Base-by-base conservation (phyloP, 2,888 invertebrate species). In the Cantharis flavilabris region DNA sequence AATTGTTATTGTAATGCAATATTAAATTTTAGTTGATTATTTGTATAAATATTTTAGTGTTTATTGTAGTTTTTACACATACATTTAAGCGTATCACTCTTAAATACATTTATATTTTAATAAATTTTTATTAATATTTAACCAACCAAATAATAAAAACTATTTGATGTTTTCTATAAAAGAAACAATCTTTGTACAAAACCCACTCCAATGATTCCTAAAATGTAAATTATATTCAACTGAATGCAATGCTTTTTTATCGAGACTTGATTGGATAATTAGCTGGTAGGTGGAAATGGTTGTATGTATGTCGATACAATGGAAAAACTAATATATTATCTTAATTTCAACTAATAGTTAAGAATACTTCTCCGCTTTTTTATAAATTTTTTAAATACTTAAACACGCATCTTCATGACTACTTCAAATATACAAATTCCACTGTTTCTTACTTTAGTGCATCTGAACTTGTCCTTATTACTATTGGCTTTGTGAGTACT, bases 71-170 rank as follows among this genome's bases (percentile, higher is more conserved):
- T 67, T 67, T 67, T 67, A 67, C 49, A 26, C 23, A 67, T 23
- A n/a, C 23, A 26, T 23, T 67, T 67, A 67, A 23, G 26, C 65
- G 26, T 23, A 67, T 67, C 26, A 26, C 26, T 23, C 65, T 23
- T 67, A 23, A 26, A 67, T 23, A 67, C 65, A 67, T 67, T 67
- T 67, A 67, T 67, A 67, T 67, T 67, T 67, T 67, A 67, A 67
- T 67, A 67, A 67, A 67, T 67, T 67, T 67, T 67, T 67, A 67
- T 26, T 26, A n/a, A 67, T 67, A 67, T 64, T 20, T 64, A 64
- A 18, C 64, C 49, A 49, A 49, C 49, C 49, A 49, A 49, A 49
- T 49, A 49, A 49, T 49, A 49, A 49, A 49, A 49, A 2, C n/a
- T 49, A 49, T 49, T 49, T 49, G n/a, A 49, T 49, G 49, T 49